Conservation (phyloP, 1,140 invertebrate species). For the Cydia fagiglandana region DNA sequence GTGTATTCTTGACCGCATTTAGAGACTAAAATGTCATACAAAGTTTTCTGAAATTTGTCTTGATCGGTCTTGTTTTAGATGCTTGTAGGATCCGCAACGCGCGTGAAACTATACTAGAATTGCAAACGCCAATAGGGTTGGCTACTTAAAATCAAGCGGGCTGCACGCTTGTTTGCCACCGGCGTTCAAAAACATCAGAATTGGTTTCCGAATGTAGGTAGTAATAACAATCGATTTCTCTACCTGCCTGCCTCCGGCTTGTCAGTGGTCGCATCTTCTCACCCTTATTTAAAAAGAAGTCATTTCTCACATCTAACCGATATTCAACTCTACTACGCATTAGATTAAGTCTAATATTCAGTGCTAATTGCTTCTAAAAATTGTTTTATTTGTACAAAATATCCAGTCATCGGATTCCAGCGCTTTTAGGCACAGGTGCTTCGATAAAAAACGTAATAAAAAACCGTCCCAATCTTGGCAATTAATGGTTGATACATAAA, state of each 20-base stretch:
- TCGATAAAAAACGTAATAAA: slow-evolving; percentile 7
- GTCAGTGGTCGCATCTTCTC: slow-evolving; percentile 17
- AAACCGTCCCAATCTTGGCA: slow-evolving; percentile 5
- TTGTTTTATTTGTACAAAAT: slow-evolving; percentile 11
- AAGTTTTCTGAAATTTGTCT: no score
- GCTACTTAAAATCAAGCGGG: no score
- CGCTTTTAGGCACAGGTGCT: slow-evolving; percentile 15
- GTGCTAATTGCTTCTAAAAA: not conserved
- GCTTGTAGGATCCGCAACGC: no score
- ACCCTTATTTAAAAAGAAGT: slow-evolving; percentile 9
- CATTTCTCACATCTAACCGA: not conserved
- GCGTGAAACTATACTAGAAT: no score
- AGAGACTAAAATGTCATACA: no score
- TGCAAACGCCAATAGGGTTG: no score
- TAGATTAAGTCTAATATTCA: not conserved
- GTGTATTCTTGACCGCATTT: no score
- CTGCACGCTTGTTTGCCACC: not conserved
- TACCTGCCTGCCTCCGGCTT: slow-evolving; percentile 12
- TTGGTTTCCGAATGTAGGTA: not conserved
- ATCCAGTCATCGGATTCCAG: slow-evolving; percentile 10
- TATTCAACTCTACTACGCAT: not conserved
- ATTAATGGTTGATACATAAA: slow-evolving; percentile 19
- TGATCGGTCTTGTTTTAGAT: no score
- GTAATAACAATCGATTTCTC: slow-evolving; percentile 9
- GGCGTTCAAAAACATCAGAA: no score